A percentile compares a stretch with the other conserved stretches of the same genome.
phyloP scores from a whole-genome alignment of 2,113 vertebrate species.

The Alaudala cheleensis region DNA sequence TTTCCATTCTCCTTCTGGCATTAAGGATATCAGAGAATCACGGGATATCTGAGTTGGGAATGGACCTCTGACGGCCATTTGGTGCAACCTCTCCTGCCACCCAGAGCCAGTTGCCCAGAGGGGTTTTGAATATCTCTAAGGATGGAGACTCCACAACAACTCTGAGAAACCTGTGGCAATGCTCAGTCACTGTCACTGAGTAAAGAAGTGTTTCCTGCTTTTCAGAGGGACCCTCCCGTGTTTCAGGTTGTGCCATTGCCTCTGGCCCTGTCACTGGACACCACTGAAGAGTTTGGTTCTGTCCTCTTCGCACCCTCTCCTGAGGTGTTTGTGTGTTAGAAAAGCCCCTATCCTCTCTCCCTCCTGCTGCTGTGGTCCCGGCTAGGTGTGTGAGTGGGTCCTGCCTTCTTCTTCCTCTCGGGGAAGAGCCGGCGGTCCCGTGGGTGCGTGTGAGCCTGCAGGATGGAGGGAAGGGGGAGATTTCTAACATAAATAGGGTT shows the following conservation, averaged over 20 bases:
- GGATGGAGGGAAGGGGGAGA: too few relatives aligned
- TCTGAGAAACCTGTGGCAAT: too few relatives aligned
- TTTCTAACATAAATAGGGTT: too few relatives aligned
- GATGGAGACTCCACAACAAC: neutral
- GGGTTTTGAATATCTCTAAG: neutral
- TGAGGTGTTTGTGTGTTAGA: neutral
- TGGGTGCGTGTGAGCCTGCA: too few relatives aligned
- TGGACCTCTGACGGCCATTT: neutral
- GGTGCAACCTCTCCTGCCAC: neutral
- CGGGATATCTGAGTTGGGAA: neutral
- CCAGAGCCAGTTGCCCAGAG: neutral
- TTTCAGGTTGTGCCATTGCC: neutral
- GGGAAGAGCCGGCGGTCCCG: too few relatives aligned
- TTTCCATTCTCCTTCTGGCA: neutral
- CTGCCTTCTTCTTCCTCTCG: too few relatives aligned
- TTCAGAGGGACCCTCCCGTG: neutral
- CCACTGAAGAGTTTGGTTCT: neutral
- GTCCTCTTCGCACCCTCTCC: neutral
- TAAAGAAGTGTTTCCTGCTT: neutral
- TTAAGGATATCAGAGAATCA: neutral
- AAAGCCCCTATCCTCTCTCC: too few relatives aligned
- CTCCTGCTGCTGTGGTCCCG: too few relatives aligned
- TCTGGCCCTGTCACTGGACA: neutral
- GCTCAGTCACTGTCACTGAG: neutral
- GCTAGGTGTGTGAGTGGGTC: too few relatives aligned